Percentiles rank a stretch among this genome's conserved stretches.
Evolutionary conservation across 2,888 invertebrate species (phyloP).

Genomic region (Meteorus cinctellus): DNA sequence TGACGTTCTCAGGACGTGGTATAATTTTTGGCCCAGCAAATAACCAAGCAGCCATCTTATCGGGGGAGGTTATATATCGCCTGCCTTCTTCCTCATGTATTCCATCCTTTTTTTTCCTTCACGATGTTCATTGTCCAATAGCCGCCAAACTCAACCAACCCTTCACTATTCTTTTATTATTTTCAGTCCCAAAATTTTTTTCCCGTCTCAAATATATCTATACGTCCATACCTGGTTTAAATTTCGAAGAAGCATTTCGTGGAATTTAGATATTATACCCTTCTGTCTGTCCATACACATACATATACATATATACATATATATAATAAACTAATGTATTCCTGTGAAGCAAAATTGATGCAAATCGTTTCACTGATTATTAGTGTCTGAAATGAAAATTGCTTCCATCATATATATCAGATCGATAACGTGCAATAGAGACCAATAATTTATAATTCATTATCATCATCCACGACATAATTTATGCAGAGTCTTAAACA

Average conservation of each 20-base stretch:
- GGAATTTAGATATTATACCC: slow-evolving; percentile 3
- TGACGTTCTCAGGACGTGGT: slow-evolving; percentile 50
- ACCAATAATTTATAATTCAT: too few relatives aligned
- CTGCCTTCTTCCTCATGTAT: slow-evolving; percentile 15
- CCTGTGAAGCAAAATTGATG: slow-evolving; percentile 35
- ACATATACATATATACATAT: too few relatives aligned
- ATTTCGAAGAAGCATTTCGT: neutral
- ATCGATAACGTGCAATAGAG: too few relatives aligned
- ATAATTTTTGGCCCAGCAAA: slow-evolving; percentile 53
- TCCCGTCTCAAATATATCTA: neutral
- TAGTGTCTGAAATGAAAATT: slow-evolving; percentile 1
- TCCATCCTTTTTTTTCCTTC: slow-evolving; percentile 2
- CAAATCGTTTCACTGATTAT: slow-evolving; percentile 27
- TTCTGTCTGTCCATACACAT: too few relatives aligned
- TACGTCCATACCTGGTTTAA: neutral
- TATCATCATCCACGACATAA: too few relatives aligned
- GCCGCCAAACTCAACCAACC: neutral
- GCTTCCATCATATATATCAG: neutral
- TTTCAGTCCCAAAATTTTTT: neutral
- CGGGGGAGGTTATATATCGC: slow-evolving; percentile 49
- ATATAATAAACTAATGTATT: neutral
- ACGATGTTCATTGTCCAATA: neutral
- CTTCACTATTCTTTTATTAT: neutral
- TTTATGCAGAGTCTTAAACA: too few relatives aligned
- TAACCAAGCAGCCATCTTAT: slow-evolving; percentile 55